Conservation (phyloP, 2,797 vertebrate genomes). For the Centropyge bicolor region DNA sequence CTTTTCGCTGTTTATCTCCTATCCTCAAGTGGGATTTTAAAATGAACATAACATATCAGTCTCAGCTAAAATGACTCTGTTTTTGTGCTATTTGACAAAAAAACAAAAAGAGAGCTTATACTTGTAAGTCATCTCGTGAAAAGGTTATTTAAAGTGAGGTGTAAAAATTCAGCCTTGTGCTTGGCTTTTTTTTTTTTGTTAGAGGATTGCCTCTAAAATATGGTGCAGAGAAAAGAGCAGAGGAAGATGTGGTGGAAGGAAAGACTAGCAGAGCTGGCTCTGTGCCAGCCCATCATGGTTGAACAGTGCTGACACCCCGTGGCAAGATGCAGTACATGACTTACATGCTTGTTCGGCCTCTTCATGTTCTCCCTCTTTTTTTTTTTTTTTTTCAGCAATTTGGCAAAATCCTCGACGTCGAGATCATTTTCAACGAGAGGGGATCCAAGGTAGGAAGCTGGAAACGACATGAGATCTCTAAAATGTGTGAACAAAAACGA, state of each 20-base stretch:
- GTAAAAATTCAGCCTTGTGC: conserved; percentile 17
- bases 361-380: conserved; percentile 36
- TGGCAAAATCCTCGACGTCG: conserved; percentile 89
- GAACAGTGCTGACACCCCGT: conserved; percentile 82
- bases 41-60: conserved; percentile 7
- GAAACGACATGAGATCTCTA: background rate
- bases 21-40: conserved; percentile 4
- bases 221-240: conserved; percentile 67
- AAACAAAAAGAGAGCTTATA: conserved; percentile 12
- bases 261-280: conserved; percentile 55
- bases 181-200: conserved; percentile 18
- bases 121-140: background rate
- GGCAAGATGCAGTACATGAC: conserved; percentile 56
- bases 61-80: background rate
- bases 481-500: background rate
- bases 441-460: conserved; percentile 86
- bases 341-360: conserved; percentile 28
- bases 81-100: background rate
- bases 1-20: background rate
- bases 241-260: conserved; percentile 55
- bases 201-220: conserved; percentile 52
- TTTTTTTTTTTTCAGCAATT: conserved; percentile 84
- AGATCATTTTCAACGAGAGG: conserved; percentile 90
- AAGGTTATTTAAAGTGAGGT: conserved; percentile 29
- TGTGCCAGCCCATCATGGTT: conserved; percentile 57